Base-by-base conservation (phyloP, 2,888 invertebrate genomes). In the Romanomermis culicivorax region DNA sequence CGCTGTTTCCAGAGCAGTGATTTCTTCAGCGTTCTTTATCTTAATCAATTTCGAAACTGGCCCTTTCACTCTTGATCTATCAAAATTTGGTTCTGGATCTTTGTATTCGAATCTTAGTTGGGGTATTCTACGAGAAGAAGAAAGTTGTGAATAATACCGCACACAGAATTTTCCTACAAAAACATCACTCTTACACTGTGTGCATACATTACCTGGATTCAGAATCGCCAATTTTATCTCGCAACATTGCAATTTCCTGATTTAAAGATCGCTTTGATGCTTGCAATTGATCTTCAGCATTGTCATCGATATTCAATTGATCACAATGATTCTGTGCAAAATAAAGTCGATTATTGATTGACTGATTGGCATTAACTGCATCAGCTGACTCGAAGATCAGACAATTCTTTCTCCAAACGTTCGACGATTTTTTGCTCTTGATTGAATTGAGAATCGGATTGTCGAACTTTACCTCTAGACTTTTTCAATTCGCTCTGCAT, bases 1-100 rank as follows among this genome's bases (percentile, higher is more conserved):
- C 7, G 82, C 81, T 23, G 81, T 80, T 69, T 88, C 86, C 55
- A 93, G 70, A 1, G 91, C 91, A 49, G 80, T 78, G 53, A 80
- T 80, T 65, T 79, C 77, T 26, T 70, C 70, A 1, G 76, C 75
- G 67, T 89, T 82, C 55, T 75, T 77, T 0, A 89, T 77, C 42
- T 76, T 76, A 54, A 95, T 77, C 59, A 89, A 72, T 60, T 81
- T 79, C 61, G 84, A 84, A 0, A 87, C 79, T 27, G 83, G 77
- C 20, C 91, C 91, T 60, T 67, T 63, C 4, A 86, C 82, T 87
- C 70, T 79, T 77, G 0, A 76, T 77, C 59, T 51, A 52, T 63
- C 56, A 43, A 62, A 63, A 24, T 57, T 56, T 14, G 52, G 55
- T 25, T 29, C 25, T 2, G 60, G 60, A 45, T 57, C 53, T 24